These are phyloP conservation scores for Micropterix aruncella DNA, from an alignment of 2,888 invertebrate species.

Conservation along the genomic window DNA sequence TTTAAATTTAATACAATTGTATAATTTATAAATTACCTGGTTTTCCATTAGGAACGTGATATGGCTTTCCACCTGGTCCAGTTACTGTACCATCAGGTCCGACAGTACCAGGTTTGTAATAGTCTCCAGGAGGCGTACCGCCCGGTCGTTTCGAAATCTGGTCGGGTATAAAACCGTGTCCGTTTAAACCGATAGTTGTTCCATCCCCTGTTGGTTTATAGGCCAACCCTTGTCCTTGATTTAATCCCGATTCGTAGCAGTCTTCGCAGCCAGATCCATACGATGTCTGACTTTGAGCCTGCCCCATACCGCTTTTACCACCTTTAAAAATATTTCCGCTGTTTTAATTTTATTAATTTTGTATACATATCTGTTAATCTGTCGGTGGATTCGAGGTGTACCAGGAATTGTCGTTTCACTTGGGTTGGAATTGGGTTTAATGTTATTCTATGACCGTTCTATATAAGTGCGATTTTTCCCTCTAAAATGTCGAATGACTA, in stretches of 20 bases:
- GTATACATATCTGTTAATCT: too few species aligned
- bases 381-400: too few species aligned
- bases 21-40: neutral
- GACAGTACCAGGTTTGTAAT: neutral
- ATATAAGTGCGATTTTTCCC: too few species aligned
- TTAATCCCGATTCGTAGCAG: conserved; percentile 29
- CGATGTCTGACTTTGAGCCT: conserved; percentile 75
- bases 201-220: neutral
- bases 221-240: conserved; percentile 1
- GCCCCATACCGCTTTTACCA: conserved; percentile 74
- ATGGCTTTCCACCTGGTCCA: neutral
- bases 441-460: too few species aligned
- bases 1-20: too few species aligned
- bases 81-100: neutral
- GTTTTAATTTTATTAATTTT: too few species aligned
- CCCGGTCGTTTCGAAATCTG: too few species aligned
- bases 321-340: too few species aligned
- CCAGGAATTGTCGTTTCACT: too few species aligned
- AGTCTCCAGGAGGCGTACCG: neutral
- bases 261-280: conserved; percentile 54
- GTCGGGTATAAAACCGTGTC: too few species aligned
- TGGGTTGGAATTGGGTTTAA: too few species aligned
- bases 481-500: too few species aligned
- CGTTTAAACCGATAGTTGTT: neutral
- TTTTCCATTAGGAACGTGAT: neutral